A percentile compares a stretch with the other conserved stretches of the same genome.
These are phyloP conservation scores for Aurelia coerulea DNA, from an alignment of 30 jellyfish, hydroid and myxozoan species.

Conservation along the genomic window DNA sequence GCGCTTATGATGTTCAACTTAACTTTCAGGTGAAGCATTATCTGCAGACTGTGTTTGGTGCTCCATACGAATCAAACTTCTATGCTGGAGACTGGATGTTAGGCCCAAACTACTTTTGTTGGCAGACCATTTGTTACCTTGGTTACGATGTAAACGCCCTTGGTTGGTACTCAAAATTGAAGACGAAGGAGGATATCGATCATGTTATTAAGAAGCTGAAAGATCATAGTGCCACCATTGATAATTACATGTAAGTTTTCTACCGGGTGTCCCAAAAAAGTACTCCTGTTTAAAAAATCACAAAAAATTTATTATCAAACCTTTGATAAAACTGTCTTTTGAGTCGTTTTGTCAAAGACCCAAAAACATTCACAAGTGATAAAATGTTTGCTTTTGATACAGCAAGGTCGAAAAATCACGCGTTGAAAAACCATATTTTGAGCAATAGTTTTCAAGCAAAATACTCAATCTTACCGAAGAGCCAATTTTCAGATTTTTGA, in stretches of 20 bases:
- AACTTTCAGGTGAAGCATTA: slow-evolving; percentile 64
- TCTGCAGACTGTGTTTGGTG: slow-evolving; percentile 62
- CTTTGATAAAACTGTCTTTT: no score
- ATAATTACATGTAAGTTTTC: slow-evolving; percentile 69
- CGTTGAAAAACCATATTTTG: no score
- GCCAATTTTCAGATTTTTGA: no score
- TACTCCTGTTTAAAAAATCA: no score
- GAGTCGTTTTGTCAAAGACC: no score
- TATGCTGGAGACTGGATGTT: slow-evolving; percentile 98
- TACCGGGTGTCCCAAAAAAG: no score
- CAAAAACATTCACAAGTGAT: no score
- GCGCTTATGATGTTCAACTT: not conserved
- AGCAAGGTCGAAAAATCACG: no score
- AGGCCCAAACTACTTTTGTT: slow-evolving; percentile 95
- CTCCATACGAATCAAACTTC: slow-evolving; percentile 82
- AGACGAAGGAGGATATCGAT: slow-evolving; percentile 56
- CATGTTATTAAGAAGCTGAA: slow-evolving; percentile 45
- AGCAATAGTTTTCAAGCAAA: no score
- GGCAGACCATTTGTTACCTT: slow-evolving; percentile 82
- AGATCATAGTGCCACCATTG: slow-evolving; percentile 49
- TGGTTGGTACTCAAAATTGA: slow-evolving; percentile 58
- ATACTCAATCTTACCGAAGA: no score
- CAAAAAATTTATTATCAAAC: no score
- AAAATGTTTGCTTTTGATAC: no score
- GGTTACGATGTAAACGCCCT: slow-evolving; percentile 67